Percentiles rank a stretch among this genome's conserved stretches.
These are phyloP conservation scores for Diaperis boleti DNA, from an alignment of 2,888 invertebrate genomes.

Conservation along the genomic window DNA sequence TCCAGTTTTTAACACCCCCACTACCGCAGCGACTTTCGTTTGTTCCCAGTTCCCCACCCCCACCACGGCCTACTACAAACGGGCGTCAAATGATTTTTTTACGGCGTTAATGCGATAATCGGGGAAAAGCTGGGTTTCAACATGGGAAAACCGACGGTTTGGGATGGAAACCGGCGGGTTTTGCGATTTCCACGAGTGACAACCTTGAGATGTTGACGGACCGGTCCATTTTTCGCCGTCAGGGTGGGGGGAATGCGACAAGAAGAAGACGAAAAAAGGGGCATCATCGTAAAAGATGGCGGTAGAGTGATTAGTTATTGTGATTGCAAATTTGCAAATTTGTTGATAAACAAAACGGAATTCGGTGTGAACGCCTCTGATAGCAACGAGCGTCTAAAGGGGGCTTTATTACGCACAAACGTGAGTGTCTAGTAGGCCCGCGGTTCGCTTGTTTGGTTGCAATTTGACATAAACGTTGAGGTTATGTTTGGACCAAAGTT, in stretches of 20 bases:
- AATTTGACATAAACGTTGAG: slow-evolving; percentile 55
- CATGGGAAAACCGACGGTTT: slow-evolving; percentile 19
- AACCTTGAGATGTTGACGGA: slow-evolving; percentile 53
- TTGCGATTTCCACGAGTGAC: slow-evolving; percentile 70
- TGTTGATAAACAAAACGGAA: slow-evolving; percentile 62
- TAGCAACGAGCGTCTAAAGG: slow-evolving; percentile 9
- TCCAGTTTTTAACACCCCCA: slow-evolving; percentile 60
- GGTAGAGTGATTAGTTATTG: slow-evolving; percentile 62
- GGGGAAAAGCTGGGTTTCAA: slow-evolving; percentile 31
- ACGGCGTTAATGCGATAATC: slow-evolving; percentile 42
- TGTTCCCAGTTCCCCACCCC: slow-evolving; percentile 46
- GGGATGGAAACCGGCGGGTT: slow-evolving; percentile 21
- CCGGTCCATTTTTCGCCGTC: slow-evolving; percentile 60
- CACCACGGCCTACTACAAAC: slow-evolving; percentile 37
- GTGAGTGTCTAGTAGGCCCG: slow-evolving; percentile 46
- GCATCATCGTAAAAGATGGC: slow-evolving; percentile 66
- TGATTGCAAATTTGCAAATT: slow-evolving; percentile 64
- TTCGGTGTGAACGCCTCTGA: not conserved
- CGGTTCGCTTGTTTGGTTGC: slow-evolving; percentile 28
- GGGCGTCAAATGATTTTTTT: slow-evolving; percentile 49
- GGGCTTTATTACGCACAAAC: slow-evolving; percentile 29
- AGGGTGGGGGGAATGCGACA: slow-evolving; percentile 50
- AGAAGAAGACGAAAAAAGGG: slow-evolving; percentile 60
- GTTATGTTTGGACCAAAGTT: slow-evolving; percentile 61
- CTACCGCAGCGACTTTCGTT: slow-evolving; percentile 55